phyloP scores from a whole-genome alignment of 2,888 invertebrate genomes.

The Catotricha subobsoleta region DNA sequence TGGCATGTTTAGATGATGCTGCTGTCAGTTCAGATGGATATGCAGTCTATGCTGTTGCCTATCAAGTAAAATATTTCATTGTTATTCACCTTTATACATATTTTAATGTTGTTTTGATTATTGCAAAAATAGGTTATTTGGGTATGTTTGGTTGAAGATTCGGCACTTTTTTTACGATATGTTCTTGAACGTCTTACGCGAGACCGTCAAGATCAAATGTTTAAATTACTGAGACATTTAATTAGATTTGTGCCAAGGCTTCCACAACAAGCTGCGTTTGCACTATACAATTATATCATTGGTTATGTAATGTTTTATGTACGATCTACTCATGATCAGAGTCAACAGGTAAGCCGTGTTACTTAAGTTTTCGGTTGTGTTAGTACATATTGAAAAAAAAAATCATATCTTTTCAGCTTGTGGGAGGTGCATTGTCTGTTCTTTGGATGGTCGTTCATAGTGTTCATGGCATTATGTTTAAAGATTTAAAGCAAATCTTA shows the following conservation, averaged over 20 bases:
- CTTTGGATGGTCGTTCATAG: conserved; percentile 98
- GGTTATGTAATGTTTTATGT: conserved; percentile 99
- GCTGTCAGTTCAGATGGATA: conserved; percentile 87
- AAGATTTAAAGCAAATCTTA: conserved; percentile 95
- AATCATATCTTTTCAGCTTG: conserved; percentile 32
- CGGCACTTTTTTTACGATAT: conserved; percentile 85
- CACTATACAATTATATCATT: conserved; percentile 94
- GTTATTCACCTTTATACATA: not conserved
- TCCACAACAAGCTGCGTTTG: conserved; percentile 95
- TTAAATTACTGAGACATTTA: conserved; percentile 77
- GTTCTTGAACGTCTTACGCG: conserved; percentile 88
- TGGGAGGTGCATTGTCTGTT: conserved; percentile 85
- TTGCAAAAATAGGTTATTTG: conserved; percentile 60
- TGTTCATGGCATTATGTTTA: conserved; percentile 98
- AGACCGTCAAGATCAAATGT: conserved; percentile 86
- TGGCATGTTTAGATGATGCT: conserved; percentile 86
- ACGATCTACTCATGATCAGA: conserved; percentile 85
- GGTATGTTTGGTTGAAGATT: conserved; percentile 96
- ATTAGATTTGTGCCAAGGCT: conserved; percentile 83
- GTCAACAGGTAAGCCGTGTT: conserved; percentile 44
- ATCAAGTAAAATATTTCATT: conserved; percentile 44
- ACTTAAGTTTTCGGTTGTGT: conserved; percentile 8
- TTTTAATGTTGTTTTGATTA: not conserved
- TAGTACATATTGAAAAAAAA: conserved; percentile 3
- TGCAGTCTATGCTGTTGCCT: conserved; percentile 93